Conservation (phyloP, 2,113 vertebrate species). For the Leptodactylus fuscus region DNA sequence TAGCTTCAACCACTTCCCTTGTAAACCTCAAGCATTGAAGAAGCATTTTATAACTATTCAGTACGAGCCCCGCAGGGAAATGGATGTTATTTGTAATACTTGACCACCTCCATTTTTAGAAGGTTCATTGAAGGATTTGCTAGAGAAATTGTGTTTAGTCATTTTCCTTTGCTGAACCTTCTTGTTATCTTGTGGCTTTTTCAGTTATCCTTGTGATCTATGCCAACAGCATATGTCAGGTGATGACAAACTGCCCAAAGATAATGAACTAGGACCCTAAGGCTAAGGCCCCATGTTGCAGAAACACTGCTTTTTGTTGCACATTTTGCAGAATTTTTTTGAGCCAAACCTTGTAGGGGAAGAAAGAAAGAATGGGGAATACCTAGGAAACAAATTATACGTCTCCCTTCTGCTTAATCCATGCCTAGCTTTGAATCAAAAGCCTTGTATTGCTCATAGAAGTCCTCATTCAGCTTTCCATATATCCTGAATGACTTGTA, state of each 20-base stretch:
- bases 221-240: neutral
- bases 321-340: too few species aligned
- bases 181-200: neutral
- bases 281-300: too few species aligned
- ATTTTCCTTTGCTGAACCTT: neutral
- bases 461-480: neutral
- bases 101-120: conserved; percentile 18
- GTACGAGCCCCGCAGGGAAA: conserved; percentile 6
- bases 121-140: neutral
- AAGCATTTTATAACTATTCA: conserved; percentile 15
- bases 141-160: neutral
- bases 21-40: neutral
- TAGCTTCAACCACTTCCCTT: neutral
- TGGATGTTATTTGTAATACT: conserved; percentile 10
- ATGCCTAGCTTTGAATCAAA: too few species aligned
- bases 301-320: too few species aligned
- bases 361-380: too few species aligned
- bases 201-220: neutral
- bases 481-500: neutral
- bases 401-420: too few species aligned
- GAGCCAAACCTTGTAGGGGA: too few species aligned
- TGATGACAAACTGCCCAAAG: neutral
- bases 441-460: neutral
- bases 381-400: too few species aligned
- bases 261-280: neutral